A percentile compares a stretch with the other conserved stretches of the same genome.
These are phyloP conservation scores for Sarcophaga bullata DNA, from an alignment of 1,140 invertebrate species.

Conservation along the genomic window DNA sequence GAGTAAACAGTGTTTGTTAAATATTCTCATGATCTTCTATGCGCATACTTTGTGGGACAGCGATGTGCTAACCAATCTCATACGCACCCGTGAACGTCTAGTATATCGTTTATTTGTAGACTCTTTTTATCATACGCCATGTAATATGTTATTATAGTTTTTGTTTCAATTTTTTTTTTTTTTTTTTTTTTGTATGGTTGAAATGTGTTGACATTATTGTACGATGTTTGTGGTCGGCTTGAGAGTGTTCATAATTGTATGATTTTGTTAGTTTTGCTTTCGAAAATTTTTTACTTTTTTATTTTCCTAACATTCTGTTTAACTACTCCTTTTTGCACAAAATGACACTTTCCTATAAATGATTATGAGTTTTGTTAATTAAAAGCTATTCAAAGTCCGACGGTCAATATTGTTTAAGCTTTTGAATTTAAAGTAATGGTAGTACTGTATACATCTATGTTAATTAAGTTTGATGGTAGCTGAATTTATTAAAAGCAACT, in stretches of 20 bases:
- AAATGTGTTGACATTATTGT: slow-evolving; percentile 21
- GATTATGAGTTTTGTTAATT: slow-evolving; percentile 18
- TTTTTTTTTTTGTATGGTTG: neutral
- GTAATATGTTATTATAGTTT: neutral
- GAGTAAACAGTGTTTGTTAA: too few species aligned
- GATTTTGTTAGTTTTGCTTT: slow-evolving; percentile 8
- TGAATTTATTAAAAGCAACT: too few species aligned
- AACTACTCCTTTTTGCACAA: neutral
- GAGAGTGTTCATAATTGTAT: slow-evolving; percentile 2
- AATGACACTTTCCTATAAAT: neutral
- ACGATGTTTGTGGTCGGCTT: slow-evolving; percentile 20
- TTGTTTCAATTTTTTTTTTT: neutral
- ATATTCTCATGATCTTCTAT: neutral
- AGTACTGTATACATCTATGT: too few species aligned
- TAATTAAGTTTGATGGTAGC: too few species aligned
- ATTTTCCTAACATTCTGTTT: neutral
- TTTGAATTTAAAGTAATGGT: too few species aligned
- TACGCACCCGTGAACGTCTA: neutral
- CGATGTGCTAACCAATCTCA: neutral
- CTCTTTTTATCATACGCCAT: neutral
- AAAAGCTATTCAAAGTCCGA: neutral
- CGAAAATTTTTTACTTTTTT: neutral
- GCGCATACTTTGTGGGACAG: neutral
- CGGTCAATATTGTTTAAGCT: too few species aligned
- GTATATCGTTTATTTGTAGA: neutral